Percentiles rank a stretch among this genome's conserved stretches.
Conservation (phyloP, 2,888 invertebrate genomes). For the Aphodius sticticus region DNA sequence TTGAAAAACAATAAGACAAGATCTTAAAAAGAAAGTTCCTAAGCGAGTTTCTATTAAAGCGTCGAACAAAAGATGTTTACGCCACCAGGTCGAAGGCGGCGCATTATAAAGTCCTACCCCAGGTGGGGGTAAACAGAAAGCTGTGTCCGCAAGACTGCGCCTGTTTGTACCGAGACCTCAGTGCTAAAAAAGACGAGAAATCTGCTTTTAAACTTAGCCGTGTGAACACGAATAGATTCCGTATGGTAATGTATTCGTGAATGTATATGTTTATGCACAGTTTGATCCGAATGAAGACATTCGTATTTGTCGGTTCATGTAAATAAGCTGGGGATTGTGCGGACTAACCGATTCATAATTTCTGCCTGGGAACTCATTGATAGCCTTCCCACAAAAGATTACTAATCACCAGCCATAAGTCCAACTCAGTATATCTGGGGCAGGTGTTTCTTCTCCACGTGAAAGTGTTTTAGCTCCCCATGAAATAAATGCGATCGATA, state of each 20-base stretch:
- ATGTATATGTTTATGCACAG: slow-evolving; percentile 6
- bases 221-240: slow-evolving; percentile 16
- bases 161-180: not conserved
- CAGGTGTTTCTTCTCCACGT: not conserved
- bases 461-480: not conserved
- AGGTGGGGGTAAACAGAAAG: not conserved
- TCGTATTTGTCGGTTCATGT: slow-evolving; percentile 27
- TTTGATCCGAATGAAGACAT: slow-evolving; percentile 29
- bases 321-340: not conserved
- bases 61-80: not conserved
- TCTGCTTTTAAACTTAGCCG: not conserved
- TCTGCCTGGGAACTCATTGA: not conserved
- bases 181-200: slow-evolving; percentile 9
- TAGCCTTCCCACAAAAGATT: not conserved
- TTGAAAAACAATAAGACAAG: not conserved
- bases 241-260: slow-evolving; percentile 8
- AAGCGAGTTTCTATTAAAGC: not conserved
- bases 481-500: not conserved
- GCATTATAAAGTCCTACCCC: not conserved
- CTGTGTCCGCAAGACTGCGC: not conserved
- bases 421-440: not conserved
- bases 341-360: not conserved
- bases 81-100: not conserved
- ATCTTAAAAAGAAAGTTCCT: not conserved
- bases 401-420: not conserved